Evolutionary conservation across 2,113 vertebrate genomes (phyloP).

Genomic region (Oryzias curvinotus): DNA sequence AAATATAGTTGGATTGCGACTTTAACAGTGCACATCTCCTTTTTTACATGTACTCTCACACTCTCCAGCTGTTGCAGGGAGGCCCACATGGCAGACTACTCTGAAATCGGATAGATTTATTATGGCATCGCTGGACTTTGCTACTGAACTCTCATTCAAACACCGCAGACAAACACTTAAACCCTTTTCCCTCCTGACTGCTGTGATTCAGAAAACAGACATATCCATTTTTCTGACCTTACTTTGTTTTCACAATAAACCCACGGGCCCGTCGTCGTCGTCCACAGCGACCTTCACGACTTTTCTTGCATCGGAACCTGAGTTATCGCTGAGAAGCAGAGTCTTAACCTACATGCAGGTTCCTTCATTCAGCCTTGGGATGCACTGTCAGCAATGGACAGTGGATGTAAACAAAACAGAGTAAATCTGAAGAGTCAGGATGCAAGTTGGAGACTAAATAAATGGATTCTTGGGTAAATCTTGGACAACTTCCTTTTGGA

Average conservation of each 20-base stretch:
- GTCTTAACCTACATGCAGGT: background rate
- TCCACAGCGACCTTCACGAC: slow-evolving; percentile 28
- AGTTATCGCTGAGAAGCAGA: slow-evolving; percentile 17
- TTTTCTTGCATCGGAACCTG: slow-evolving; percentile 24
- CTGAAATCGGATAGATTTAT: slow-evolving; percentile 23
- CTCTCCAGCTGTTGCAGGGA: background rate
- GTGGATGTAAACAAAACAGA: background rate
- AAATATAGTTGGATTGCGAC: too few species aligned
- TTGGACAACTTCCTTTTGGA: background rate
- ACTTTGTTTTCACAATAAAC: slow-evolving; percentile 63
- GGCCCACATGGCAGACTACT: slow-evolving; percentile 1
- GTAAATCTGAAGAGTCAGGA: background rate
- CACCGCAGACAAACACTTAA: slow-evolving; percentile 6
- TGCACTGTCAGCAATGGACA: background rate
- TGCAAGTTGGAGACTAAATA: background rate
- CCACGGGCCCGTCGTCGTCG: slow-evolving; percentile 45
- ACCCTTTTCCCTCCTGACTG: slow-evolving; percentile 3
- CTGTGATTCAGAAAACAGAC: slow-evolving; percentile 11
- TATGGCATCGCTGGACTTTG: slow-evolving; percentile 11
- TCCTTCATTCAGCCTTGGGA: slow-evolving; percentile 3
- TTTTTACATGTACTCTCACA: too few species aligned
- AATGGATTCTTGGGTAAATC: background rate
- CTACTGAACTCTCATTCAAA: slow-evolving; percentile 1
- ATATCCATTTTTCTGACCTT: slow-evolving; percentile 36
- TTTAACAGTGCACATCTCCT: too few species aligned